Conservation (phyloP, 2,113 vertebrate genomes). For the Leiothrix lutea region DNA sequence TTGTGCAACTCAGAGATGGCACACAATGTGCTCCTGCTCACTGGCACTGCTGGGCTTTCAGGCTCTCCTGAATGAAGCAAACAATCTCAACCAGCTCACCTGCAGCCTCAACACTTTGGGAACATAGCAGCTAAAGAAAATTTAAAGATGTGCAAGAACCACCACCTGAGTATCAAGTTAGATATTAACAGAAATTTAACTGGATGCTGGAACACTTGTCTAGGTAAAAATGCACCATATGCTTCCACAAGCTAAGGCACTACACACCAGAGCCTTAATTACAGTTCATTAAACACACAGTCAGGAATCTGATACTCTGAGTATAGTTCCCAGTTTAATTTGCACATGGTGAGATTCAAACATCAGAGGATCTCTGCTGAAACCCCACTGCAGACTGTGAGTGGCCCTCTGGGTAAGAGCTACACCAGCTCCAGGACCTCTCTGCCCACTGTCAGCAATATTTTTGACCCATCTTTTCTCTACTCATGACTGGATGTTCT, state of each 20-base stretch:
- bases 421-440: neutral
- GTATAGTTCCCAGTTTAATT: neutral
- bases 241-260: neutral
- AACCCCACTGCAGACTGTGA: too few relatives aligned
- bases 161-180: neutral
- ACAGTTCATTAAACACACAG: neutral
- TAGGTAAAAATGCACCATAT: neutral
- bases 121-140: neutral
- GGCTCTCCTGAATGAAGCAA: neutral
- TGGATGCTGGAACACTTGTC: neutral
- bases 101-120: neutral
- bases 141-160: neutral
- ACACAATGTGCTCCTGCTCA: fast-evolving
- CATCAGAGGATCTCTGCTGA: neutral
- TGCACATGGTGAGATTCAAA: neutral
- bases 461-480: neutral
- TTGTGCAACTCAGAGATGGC: neutral
- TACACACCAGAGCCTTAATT: neutral
- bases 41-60: neutral
- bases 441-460: neutral
- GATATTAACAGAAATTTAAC: neutral
- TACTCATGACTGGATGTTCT: fast-evolving
- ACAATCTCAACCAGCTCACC: neutral
- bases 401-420: fast-evolving
- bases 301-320: neutral